A percentile compares a stretch with the other conserved stretches of the same genome.
Conservation (phyloP, 2,888 invertebrate species). For the Rhopalosiphum nymphaeae region DNA sequence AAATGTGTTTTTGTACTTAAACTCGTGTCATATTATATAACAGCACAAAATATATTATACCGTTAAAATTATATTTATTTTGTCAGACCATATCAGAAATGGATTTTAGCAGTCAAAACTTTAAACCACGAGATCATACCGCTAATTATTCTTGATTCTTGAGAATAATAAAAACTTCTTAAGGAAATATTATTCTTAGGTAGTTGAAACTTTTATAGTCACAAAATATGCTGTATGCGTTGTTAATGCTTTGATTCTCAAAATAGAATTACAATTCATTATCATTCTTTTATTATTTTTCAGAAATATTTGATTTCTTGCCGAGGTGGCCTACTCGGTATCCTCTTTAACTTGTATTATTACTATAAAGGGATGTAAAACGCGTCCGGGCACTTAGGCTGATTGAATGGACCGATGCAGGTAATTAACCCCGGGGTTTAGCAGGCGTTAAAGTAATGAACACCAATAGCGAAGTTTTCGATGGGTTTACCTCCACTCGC, state of each 20-base stretch:
- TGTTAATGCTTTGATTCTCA: background rate
- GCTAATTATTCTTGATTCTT: background rate
- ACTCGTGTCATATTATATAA: background rate
- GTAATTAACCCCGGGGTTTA: conserved; percentile 47
- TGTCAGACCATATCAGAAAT: background rate
- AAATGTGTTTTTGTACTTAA: background rate
- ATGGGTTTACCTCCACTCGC: background rate
- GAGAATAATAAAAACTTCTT: background rate
- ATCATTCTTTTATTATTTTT: background rate
- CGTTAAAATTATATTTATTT: background rate
- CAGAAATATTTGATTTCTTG: background rate
- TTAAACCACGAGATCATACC: background rate
- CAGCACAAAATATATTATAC: background rate
- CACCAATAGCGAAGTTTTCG: conserved; percentile 26
- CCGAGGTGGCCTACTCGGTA: background rate
- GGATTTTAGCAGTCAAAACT: background rate
- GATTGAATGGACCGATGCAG: conserved; percentile 30
- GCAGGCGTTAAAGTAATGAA: conserved; percentile 47
- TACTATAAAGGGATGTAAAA: background rate
- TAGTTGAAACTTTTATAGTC: background rate
- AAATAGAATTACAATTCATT: background rate
- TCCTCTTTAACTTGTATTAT: background rate
- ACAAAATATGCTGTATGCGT: background rate
- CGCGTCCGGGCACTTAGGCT: conserved; percentile 42
- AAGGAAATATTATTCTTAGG: background rate